Evolutionary conservation across 2,797 vertebrate genomes (phyloP), one percentile per base, ranked within the genome.

Genomic region (Aselliscus stoliczkanus): DNA sequence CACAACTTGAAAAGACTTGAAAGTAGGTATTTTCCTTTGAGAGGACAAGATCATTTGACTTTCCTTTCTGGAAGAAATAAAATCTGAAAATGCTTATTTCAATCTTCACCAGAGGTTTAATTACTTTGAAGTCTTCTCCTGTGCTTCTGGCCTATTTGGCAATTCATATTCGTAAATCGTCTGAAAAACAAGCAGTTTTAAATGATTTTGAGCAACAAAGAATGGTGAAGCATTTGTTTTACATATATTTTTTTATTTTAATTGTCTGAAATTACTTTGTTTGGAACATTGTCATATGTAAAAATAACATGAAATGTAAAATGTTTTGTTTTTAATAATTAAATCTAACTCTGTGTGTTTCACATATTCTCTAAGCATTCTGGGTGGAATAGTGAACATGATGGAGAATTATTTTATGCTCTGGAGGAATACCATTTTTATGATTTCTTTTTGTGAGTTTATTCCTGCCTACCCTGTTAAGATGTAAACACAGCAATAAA

Each of bases 31-130:
- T 77, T 52, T 81, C 42, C 56, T 90, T 72, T 69, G 64, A 69
- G 73, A 72, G 47, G 96, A 50, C 31, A 69, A 31, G 56, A 88
- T 39, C 18, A 37, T 96, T 64, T 81, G 75, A 64, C 73, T 95
- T 96, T 90, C 80, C 44, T 93, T 95, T 96, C 72, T 93, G 81
- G 79, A 86, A 95, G 88, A 96, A 96, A 79, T 27, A 69, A 80
- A 95, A 95, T 54, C 76, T 88, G 37, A 52, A 86, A 87, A 73
- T 11, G 10, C 29, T 90, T 60, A 64, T 75, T 95, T 94, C 62
- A 64, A 0, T 97, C 73, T 89, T 89, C 47, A 56, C 15, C 20
- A 15, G 86, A 65, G 37, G 12, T 94, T 92, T 95, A 93, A 95
- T 90, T 93, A 95, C 69, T 56, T 70, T 50, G 31, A 29, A 62